Percentiles rank a stretch among this genome's conserved stretches.
Evolutionary conservation across 1,140 invertebrate genomes (phyloP).

Genomic region (Diachasmimorpha longicaudata): DNA sequence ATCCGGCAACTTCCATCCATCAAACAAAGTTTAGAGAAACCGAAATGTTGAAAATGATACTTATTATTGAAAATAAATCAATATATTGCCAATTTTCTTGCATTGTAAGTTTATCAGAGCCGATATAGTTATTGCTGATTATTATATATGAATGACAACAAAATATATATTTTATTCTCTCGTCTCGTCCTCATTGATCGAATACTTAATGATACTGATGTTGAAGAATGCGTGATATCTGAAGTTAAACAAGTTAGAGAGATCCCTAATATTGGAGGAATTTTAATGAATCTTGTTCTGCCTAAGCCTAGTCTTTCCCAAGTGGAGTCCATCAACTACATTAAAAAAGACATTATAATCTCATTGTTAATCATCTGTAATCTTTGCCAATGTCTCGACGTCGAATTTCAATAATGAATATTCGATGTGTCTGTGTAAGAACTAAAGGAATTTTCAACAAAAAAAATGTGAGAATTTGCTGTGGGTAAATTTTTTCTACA

Average conservation of each 20-base stretch:
- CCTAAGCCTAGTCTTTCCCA: constrained; percentile 50
- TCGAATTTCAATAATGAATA: constrained; percentile 17
- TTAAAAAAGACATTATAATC: constrained; percentile 16
- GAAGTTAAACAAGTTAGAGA: background rate
- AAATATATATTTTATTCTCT: constrained; percentile 11
- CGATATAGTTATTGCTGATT: constrained; percentile 9
- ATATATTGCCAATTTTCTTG: constrained; percentile 5
- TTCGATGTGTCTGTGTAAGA: background rate
- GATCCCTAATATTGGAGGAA: constrained; percentile 12
- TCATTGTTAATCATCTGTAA: constrained; percentile 37
- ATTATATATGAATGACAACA: constrained; percentile 2
- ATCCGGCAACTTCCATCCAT: constrained; percentile 17
- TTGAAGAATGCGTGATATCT: constrained; percentile 15
- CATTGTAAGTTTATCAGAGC: background rate
- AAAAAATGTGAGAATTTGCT: background rate
- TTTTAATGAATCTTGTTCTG: constrained; percentile 35
- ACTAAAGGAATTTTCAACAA: background rate
- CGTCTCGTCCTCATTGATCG: background rate
- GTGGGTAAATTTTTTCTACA: no score
- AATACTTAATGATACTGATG: constrained; percentile 2
- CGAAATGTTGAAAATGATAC: background rate
- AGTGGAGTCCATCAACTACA: background rate
- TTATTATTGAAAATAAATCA: background rate
- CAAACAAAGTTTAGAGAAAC: background rate
- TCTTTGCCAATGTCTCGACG: constrained; percentile 38